Evolutionary conservation across 2,797 vertebrate genomes (phyloP), one percentile per base, ranked within the genome.

Genomic region (Pyrocephalus nanus): DNA sequence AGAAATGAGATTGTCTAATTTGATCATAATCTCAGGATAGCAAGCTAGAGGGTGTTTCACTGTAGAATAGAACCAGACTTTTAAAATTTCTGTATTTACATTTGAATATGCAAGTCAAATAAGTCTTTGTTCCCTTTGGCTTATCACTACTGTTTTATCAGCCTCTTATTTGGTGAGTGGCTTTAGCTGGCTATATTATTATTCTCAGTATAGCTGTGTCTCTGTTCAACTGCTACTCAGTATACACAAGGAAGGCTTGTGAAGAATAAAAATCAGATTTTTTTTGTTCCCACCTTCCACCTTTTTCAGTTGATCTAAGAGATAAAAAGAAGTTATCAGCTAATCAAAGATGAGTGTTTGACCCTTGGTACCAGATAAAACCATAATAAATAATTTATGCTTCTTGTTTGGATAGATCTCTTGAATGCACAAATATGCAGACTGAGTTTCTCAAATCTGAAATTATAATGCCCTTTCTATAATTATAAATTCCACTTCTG

Each of bases 101-200:
- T 57, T 82, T 91, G 51, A 87, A 87, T 91, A 94, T 79, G 40
- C 48, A 91, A 54, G 50, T 76, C 57, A 89, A 64, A 82, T 74
- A 40, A 74, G 17, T 26, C 29, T 94, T 82, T 89, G 12, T n/a
- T 84, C 61, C 8, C 22, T 79, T 88, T 86, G 60, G 27, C 23
- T 78, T 74, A 27, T 77, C 72, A 82, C 11, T 81, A 50, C 47
- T 90, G 7, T 84, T 96, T 84, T 90, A 81, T 95, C 58, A 80
- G 26, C 21, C 70, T 25, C n/a, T 66, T 67, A 34, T 64, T 71
- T 82, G 42, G 14, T 48, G 43, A 38, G 21, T 51, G 30, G 17
- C 13, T 88, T 80, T 81, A 80, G 53, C 61, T 65, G 57, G 26
- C 36, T 64, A 5, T 73, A 70, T 94, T 89, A 61, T 20, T 88